These are phyloP conservation scores for Euplexia lucipara DNA, from an alignment of 2,888 invertebrate genomes.

Conservation along the genomic window DNA sequence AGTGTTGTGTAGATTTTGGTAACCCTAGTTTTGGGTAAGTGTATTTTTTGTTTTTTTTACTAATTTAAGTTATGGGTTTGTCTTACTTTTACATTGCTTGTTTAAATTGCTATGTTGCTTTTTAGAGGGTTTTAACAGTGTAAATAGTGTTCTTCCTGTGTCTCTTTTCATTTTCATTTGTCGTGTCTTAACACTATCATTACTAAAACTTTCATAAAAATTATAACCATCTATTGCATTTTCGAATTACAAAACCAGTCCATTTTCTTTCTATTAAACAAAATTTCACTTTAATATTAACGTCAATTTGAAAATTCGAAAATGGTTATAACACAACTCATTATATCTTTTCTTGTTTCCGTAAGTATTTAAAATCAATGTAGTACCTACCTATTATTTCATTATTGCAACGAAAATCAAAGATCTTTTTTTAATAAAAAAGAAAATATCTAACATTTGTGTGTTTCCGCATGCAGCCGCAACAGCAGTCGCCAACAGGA, in stretches of 20 bases:
- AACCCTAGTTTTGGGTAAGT: conserved; percentile 64
- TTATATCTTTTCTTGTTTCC: neutral
- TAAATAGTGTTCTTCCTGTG: neutral
- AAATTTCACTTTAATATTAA: too few species aligned
- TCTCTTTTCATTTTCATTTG: neutral
- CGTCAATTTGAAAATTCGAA: neutral
- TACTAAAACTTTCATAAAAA: conserved; percentile 6
- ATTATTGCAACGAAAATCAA: neutral
- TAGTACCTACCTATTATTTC: neutral
- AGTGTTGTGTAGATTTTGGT: conserved; percentile 67
- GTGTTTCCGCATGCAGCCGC: conserved; percentile 78
- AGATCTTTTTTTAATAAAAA: neutral
- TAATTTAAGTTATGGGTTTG: conserved; percentile 39
- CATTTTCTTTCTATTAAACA: neutral
- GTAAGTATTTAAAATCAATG: neutral
- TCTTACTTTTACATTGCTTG: conserved; percentile 51
- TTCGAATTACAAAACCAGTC: neutral
- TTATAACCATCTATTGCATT: neutral
- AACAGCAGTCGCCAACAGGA: conserved; percentile 86
- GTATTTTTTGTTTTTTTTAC: conserved; percentile 55
- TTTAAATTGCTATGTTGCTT: conserved; percentile 55
- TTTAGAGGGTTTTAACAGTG: conserved; percentile 2
- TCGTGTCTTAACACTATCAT: conserved; percentile 6
- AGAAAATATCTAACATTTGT: conserved; percentile 29
- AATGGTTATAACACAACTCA: neutral